Conservation (phyloP, 2,797 vertebrate species). For the Diplodus puntazzo region DNA sequence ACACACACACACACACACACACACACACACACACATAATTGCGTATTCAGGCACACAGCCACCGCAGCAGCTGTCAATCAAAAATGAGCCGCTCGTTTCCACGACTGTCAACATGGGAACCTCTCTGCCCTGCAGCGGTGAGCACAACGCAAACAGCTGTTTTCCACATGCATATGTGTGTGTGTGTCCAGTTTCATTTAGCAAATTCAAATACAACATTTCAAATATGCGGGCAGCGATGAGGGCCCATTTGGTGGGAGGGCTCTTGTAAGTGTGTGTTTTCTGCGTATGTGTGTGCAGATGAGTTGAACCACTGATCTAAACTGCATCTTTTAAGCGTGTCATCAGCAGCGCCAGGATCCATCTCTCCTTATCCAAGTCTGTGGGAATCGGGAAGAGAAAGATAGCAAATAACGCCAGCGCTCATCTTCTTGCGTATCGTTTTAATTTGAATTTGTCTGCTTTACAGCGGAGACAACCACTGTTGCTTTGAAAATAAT, state of each 20-base stretch:
- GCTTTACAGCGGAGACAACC: slow-evolving; percentile 34
- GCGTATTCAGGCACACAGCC: slow-evolving; percentile 3
- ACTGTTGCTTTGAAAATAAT: slow-evolving; percentile 57
- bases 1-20: slow-evolving; percentile 28
- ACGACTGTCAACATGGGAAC: slow-evolving; percentile 52
- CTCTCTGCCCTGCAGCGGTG: slow-evolving; percentile 20
- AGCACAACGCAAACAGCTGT: slow-evolving; percentile 1
- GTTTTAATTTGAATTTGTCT: slow-evolving; percentile 47
- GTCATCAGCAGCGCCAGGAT: slow-evolving; percentile 29
- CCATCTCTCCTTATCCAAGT: slow-evolving; percentile 31
- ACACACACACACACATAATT: not conserved
- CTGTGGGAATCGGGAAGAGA: slow-evolving; percentile 14
- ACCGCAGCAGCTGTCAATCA: slow-evolving; percentile 57
- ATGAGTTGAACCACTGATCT: slow-evolving; percentile 26
- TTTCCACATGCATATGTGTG: not conserved
- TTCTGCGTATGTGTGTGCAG: not conserved
- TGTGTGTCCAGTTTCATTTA: not conserved
- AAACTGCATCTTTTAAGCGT: slow-evolving; percentile 35
- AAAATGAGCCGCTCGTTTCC: slow-evolving; percentile 33
- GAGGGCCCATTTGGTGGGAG: too few species aligned
- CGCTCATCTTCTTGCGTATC: slow-evolving; percentile 22
- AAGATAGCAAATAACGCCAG: slow-evolving; percentile 34
- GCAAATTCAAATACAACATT: not conserved
- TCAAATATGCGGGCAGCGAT: not conserved
- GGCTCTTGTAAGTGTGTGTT: not conserved